Evolutionary conservation across 2,888 invertebrate species (phyloP).

Genomic region (Acanthacorydalis orientalis): DNA sequence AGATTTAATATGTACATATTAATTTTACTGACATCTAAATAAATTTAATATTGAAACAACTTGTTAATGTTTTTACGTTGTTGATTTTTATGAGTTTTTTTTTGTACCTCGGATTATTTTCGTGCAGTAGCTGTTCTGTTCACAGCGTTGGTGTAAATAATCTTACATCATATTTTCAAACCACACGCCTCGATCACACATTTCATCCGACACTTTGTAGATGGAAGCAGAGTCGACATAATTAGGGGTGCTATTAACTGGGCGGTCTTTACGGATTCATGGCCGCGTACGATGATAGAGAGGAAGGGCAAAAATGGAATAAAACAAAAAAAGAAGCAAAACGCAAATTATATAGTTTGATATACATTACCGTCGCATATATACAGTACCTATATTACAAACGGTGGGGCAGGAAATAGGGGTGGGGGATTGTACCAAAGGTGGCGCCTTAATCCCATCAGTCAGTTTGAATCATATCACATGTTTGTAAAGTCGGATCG

Average conservation of each 20-base stretch:
- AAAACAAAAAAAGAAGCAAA: constrained; percentile 22
- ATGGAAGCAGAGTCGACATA: constrained; percentile 12
- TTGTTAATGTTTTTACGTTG: too few species aligned
- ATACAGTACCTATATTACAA: constrained; percentile 13
- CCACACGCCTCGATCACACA: too few species aligned
- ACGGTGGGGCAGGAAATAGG: constrained; percentile 16
- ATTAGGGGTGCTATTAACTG: constrained; percentile 31
- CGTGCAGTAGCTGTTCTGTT: too few species aligned
- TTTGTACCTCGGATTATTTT: too few species aligned
- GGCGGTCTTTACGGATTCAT: constrained; percentile 31
- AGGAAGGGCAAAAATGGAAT: constrained; percentile 22
- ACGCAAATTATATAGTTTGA: constrained; percentile 23
- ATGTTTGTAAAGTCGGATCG: constrained; percentile 18
- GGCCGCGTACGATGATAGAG: constrained; percentile 25
- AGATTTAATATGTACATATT: too few species aligned
- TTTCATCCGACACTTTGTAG: background rate
- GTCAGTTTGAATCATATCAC: constrained; percentile 32
- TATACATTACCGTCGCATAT: constrained; percentile 17
- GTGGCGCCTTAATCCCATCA: constrained; percentile 25
- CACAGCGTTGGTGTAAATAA: too few species aligned
- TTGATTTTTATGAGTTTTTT: too few species aligned
- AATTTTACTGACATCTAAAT: too few species aligned
- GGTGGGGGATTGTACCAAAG: constrained; percentile 21
- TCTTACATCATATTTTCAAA: too few species aligned
- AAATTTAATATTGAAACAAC: too few species aligned